These are phyloP conservation scores for Callimorpha dominula DNA, from an alignment of 2,888 invertebrate species.

Conservation along the genomic window DNA sequence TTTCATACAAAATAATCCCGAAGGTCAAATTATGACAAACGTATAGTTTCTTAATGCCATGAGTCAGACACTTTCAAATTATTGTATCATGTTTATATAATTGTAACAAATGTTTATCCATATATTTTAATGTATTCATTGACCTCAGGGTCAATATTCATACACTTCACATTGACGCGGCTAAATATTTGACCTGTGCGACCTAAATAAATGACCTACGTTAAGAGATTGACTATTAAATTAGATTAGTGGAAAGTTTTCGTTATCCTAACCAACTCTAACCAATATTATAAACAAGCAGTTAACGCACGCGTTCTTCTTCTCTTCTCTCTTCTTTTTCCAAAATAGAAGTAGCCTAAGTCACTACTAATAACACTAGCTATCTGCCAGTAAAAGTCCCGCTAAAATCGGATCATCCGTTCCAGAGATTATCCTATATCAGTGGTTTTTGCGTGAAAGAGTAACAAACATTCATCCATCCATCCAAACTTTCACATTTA, in stretches of 20 bases:
- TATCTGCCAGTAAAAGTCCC: too few relatives aligned
- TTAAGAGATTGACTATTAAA: not conserved
- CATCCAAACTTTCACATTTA: too few relatives aligned
- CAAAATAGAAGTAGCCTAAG: too few relatives aligned
- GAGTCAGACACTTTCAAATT: slow-evolving; percentile 18
- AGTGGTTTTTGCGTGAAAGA: too few relatives aligned
- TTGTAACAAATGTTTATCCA: slow-evolving; percentile 5
- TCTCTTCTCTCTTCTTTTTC: too few relatives aligned
- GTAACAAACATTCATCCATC: too few relatives aligned
- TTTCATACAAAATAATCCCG: not conserved
- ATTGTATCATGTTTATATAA: slow-evolving; percentile 18
- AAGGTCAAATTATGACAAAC: slow-evolving; percentile 8
- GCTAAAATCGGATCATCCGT: too few relatives aligned
- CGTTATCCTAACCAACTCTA: not conserved
- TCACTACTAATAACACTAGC: too few relatives aligned
- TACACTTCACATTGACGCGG: slow-evolving; percentile 4
- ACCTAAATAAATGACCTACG: slow-evolving; percentile 5
- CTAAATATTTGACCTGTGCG: not conserved
- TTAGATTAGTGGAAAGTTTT: not conserved
- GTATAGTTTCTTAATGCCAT: slow-evolving; percentile 2
- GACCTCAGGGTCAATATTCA: slow-evolving; percentile 15
- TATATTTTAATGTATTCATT: slow-evolving; percentile 12
- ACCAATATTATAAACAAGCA: not conserved
- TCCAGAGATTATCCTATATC: too few relatives aligned
- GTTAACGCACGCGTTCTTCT: too few relatives aligned